phyloP scores from a whole-genome alignment of 2,113 vertebrate species.

The Chinchilla lanigera region DNA sequence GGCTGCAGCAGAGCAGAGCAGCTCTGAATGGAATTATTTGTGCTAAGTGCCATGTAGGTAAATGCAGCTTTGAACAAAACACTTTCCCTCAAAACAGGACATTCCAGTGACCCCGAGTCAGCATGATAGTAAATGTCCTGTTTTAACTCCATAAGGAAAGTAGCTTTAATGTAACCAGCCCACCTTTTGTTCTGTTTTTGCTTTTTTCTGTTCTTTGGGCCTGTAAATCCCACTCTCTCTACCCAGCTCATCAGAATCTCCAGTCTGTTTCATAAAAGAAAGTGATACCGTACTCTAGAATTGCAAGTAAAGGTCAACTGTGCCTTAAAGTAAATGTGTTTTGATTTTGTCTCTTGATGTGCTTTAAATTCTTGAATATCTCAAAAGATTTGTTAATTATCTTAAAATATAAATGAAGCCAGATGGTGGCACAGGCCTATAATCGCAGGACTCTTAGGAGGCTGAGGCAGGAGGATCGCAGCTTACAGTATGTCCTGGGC shows the following conservation, averaged over 20 bases:
- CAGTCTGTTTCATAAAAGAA: not conserved
- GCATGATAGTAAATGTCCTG: too few relatives aligned
- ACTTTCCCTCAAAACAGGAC: not conserved
- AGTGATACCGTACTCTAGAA: not conserved
- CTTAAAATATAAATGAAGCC: not conserved
- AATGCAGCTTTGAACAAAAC: not conserved
- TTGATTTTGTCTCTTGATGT: not conserved
- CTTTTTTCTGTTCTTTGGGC: not conserved
- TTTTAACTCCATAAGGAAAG: not conserved
- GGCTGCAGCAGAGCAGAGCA: not conserved
- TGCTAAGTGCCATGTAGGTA: not conserved
- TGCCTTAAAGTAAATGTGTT: not conserved
- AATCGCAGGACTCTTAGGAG: not conserved
- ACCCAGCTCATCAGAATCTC: not conserved
- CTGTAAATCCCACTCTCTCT: not conserved
- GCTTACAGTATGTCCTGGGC: not conserved
- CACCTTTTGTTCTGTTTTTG: not conserved
- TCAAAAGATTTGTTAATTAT: not conserved
- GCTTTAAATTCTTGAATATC: not conserved
- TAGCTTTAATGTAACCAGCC: not conserved
- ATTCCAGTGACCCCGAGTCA: not conserved
- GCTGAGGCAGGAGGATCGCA: not conserved
- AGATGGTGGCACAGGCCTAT: not conserved
- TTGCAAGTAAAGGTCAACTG: not conserved
- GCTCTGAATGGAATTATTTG: not conserved